phyloP scores from a whole-genome alignment of 2,797 vertebrate species.

The Gastrophryne carolinensis region DNA sequence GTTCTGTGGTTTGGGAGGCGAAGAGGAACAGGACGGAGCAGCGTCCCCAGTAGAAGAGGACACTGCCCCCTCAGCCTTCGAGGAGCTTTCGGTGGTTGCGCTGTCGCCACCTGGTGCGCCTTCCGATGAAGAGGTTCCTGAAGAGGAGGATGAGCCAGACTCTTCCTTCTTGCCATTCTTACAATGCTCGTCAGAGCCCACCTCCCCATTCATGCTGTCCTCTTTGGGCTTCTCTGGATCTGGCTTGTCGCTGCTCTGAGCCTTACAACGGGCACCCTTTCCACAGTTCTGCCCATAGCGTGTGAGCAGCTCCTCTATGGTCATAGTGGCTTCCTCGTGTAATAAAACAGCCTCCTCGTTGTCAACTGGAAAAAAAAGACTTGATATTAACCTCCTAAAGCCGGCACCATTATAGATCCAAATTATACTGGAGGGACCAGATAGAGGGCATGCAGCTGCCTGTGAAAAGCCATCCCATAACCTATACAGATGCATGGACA shows the following conservation, averaged over 20 bases:
- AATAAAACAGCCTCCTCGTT: constrained; percentile 93
- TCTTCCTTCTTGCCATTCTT: constrained; percentile 76
- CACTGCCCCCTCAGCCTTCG: constrained; percentile 71
- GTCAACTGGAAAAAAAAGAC: constrained; percentile 79
- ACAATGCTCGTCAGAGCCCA: constrained; percentile 71
- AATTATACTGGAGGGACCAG: too few species aligned
- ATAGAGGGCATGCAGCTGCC: too few species aligned
- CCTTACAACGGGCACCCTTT: constrained; percentile 78
- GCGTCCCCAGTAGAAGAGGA: constrained; percentile 80
- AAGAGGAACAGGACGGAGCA: constrained; percentile 94
- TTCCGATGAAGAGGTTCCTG: constrained; percentile 69
- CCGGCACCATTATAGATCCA: too few species aligned
- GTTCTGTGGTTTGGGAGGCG: constrained; percentile 74
- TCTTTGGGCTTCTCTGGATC: constrained; percentile 67
- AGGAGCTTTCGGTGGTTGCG: constrained; percentile 49
- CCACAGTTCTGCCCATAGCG: constrained; percentile 92
- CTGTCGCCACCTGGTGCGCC: constrained; percentile 62
- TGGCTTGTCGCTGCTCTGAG: constrained; percentile 62
- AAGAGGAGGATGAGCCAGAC: constrained; percentile 55
- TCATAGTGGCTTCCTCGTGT: constrained; percentile 98
- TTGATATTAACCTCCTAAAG: too few species aligned
- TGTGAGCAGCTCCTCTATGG: constrained; percentile 93
- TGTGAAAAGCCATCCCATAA: too few species aligned
- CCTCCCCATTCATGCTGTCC: constrained; percentile 78
- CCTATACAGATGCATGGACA: too few species aligned